Evolutionary conservation across 2,888 invertebrate genomes (phyloP).

Genomic region (Cataglyphis altisquamis): DNA sequence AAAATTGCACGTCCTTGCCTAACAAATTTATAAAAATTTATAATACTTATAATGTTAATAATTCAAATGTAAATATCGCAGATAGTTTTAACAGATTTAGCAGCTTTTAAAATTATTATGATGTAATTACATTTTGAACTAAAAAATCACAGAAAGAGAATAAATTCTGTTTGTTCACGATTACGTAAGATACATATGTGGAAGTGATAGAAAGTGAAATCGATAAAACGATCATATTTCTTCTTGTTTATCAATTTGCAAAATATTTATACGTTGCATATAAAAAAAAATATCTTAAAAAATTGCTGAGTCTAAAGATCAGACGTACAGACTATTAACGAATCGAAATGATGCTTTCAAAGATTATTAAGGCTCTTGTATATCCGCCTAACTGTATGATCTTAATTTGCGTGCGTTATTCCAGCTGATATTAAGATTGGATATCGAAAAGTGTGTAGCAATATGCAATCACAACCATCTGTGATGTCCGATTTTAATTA

Average conservation of each 20-base stretch:
- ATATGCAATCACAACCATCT: slow-evolving; percentile 39
- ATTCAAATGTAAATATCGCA: not conserved
- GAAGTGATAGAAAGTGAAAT: not conserved
- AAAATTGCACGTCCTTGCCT: not conserved
- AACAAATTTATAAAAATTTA: not conserved
- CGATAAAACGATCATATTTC: not conserved
- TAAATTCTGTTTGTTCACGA: not conserved
- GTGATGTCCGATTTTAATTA: slow-evolving; percentile 69
- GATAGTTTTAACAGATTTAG: not conserved
- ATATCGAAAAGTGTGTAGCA: slow-evolving; percentile 59
- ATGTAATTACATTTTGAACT: not conserved
- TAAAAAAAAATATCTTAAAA: slow-evolving; percentile 22
- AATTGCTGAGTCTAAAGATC: not conserved
- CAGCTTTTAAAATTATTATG: not conserved
- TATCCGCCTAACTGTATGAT: slow-evolving; percentile 41
- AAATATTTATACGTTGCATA: not conserved
- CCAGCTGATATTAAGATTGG: slow-evolving; percentile 29
- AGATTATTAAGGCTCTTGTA: slow-evolving; percentile 8
- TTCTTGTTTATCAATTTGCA: not conserved
- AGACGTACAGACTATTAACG: slow-evolving; percentile 20
- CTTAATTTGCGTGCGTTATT: slow-evolving; percentile 26
- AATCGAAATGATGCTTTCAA: slow-evolving; percentile 12
- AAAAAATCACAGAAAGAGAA: not conserved
- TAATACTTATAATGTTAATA: not conserved
- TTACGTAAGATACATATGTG: not conserved